Evolutionary conservation across 1,140 invertebrate genomes (phyloP).

Genomic region (Meloidogyne chitwoodi): DNA sequence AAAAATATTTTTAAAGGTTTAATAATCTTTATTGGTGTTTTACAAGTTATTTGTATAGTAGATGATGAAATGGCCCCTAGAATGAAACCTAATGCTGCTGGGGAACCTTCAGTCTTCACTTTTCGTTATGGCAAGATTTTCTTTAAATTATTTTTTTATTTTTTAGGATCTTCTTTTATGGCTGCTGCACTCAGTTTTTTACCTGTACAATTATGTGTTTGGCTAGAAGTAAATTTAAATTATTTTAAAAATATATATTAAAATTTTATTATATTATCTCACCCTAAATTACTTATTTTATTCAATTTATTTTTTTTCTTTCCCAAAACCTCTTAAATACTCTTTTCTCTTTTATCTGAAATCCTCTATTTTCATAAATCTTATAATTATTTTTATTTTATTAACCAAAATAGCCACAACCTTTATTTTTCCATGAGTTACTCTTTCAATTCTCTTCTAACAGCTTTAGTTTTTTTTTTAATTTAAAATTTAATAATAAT

Average conservation of each 20-base stretch:
- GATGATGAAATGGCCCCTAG: conserved; percentile 38
- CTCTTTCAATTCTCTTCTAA: no score
- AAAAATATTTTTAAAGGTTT: conserved; percentile 17
- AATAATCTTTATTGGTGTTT: conserved; percentile 24
- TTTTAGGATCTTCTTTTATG: conserved; percentile 30
- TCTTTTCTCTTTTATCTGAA: no score
- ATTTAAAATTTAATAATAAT: no score
- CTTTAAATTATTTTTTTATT: background rate
- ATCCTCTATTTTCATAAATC: no score
- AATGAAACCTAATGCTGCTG: conserved; percentile 35
- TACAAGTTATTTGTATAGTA: conserved; percentile 34
- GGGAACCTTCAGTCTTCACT: conserved; percentile 28
- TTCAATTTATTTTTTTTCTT: no score
- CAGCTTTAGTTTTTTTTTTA: no score
- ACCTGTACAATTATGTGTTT: conserved; percentile 35
- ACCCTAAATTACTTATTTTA: no score
- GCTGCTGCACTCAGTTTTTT: conserved; percentile 30
- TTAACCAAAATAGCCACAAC: no score
- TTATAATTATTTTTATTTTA: no score
- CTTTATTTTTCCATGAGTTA: no score
- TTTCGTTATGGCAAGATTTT: conserved; percentile 29
- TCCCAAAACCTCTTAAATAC: no score
- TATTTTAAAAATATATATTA: background rate
- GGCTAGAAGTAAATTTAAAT: conserved; percentile 13
- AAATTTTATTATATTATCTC: no score